Conservation (phyloP, 2,797 vertebrate species). For the Erpetoichthys calabaricus region DNA sequence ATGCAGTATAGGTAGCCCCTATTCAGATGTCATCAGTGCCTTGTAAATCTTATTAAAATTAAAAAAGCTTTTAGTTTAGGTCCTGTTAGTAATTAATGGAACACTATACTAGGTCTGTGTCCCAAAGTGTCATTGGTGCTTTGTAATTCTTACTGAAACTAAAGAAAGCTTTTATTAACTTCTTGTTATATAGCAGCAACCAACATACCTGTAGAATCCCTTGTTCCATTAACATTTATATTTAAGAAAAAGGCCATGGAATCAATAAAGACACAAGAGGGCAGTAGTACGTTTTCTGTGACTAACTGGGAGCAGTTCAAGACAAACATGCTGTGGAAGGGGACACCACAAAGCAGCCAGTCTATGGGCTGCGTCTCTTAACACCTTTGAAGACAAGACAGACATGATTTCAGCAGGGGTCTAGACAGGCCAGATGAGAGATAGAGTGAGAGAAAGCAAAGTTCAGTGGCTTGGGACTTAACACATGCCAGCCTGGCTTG, state of each 20-base stretch:
- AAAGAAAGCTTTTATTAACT: too few species aligned
- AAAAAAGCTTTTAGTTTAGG: too few species aligned
- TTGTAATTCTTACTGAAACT: too few species aligned
- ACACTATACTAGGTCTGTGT: too few species aligned
- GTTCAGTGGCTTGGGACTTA: background rate
- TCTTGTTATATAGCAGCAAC: too few species aligned
- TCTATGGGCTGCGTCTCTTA: background rate
- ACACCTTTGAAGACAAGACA: background rate
- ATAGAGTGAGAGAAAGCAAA: background rate
- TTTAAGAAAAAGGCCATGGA: background rate
- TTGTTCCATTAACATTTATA: too few species aligned
- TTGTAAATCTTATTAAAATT: too few species aligned
- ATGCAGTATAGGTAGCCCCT: too few species aligned
- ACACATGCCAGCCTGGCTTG: background rate
- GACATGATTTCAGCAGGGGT: background rate
- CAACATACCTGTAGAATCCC: too few species aligned
- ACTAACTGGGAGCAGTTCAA: background rate
- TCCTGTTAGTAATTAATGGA: too few species aligned
- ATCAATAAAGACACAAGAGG: background rate
- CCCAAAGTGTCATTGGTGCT: too few species aligned
- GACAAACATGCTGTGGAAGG: background rate
- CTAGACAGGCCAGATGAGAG: background rate
- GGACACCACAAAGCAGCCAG: background rate
- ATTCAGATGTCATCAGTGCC: too few species aligned
- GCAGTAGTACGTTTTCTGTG: background rate